A percentile compares a stretch with the other conserved stretches of the same genome.
phyloP scores from a whole-genome alignment of 2,113 vertebrate genomes.

The Corynorhinus townsendii region DNA sequence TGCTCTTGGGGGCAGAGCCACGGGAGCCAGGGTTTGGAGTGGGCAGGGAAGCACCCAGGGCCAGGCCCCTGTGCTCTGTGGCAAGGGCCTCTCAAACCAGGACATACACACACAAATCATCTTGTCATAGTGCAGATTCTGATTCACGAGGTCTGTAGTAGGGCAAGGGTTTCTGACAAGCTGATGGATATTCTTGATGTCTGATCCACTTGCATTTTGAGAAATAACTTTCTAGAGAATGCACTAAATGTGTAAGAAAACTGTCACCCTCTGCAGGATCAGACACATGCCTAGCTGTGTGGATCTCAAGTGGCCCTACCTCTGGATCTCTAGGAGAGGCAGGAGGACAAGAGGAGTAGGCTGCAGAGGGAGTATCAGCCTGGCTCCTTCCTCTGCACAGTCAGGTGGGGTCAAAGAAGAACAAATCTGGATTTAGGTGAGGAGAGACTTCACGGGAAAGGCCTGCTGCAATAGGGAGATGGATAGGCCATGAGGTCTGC shows the following conservation, averaged over 20 bases:
- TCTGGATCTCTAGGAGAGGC: neutral
- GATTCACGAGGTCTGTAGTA: neutral
- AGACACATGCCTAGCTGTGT: no score
- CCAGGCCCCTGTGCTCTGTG: neutral
- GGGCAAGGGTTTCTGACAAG: neutral
- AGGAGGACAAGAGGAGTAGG: neutral
- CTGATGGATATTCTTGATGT: neutral
- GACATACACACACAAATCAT: rapidly evolving
- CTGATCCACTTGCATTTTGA: neutral
- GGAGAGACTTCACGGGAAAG: neutral
- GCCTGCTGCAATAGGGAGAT: neutral
- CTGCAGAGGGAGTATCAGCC: neutral
- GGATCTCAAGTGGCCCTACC: no score
- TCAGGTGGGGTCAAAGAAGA: neutral
- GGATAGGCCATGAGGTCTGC: neutral
- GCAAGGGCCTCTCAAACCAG: neutral
- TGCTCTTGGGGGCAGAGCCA: neutral
- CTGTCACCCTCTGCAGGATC: neutral
- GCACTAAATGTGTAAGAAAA: neutral
- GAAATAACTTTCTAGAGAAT: neutral
- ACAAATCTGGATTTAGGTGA: neutral
- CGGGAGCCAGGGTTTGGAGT: neutral
- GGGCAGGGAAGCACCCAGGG: neutral
- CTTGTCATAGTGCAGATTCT: neutral
- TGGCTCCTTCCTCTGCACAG: neutral